Evolutionary conservation across 1,140 invertebrate species (phyloP).

Genomic region (Musca domestica): DNA sequence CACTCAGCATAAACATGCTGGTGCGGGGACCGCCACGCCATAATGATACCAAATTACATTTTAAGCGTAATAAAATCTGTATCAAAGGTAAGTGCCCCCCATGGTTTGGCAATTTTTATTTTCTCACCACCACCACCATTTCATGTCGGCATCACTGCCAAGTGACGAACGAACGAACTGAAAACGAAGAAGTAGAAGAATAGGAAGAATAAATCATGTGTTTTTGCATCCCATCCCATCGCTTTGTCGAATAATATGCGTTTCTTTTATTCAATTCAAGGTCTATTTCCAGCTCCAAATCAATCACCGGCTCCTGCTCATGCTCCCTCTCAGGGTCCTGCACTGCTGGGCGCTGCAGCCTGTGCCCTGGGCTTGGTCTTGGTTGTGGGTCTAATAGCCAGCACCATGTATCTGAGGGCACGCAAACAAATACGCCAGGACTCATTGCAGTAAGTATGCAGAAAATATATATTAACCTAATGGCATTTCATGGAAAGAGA

Average conservation of each 20-base stretch:
- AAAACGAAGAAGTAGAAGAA: not conserved
- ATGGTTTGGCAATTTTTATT: not conserved
- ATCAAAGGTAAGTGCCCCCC: conserved; percentile 65
- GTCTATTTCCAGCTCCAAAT: conserved; percentile 50
- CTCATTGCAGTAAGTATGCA: conserved; percentile 67
- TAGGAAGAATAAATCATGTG: not conserved
- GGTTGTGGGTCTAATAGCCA: conserved; percentile 69
- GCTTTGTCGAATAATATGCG: conserved; percentile 1
- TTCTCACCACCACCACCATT: not conserved
- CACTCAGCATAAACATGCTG: conserved; percentile 80
- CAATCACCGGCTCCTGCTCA: conserved; percentile 51
- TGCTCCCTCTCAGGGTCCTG: conserved; percentile 49
- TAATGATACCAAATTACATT: conserved; percentile 73
- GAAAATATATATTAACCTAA: too few species aligned
- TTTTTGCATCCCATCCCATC: conserved; percentile 18
- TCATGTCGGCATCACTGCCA: not conserved
- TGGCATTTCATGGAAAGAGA: too few species aligned
- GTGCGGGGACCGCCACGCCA: conserved; percentile 58
- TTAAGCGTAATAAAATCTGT: conserved; percentile 85
- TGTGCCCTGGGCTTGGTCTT: conserved; percentile 75
- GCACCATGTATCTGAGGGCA: conserved; percentile 73
- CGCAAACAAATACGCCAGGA: conserved; percentile 74
- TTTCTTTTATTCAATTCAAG: conserved; percentile 27
- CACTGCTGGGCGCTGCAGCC: conserved; percentile 63
- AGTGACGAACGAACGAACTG: not conserved